Evolutionary conservation across 2,888 invertebrate species (phyloP).

Genomic region (Sarcophaga variegata): DNA sequence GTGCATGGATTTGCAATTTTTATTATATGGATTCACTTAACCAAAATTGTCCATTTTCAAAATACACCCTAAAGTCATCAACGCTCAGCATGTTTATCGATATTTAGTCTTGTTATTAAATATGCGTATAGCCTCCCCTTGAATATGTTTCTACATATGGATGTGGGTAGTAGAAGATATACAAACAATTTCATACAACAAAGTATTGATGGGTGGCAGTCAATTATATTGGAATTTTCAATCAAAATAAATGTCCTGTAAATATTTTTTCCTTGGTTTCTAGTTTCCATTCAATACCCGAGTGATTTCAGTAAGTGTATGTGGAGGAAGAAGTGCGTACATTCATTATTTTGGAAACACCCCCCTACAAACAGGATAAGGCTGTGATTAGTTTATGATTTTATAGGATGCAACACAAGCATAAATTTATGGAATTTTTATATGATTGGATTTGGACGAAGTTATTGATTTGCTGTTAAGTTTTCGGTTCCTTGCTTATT

Average conservation of each 20-base stretch:
- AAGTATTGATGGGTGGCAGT: slow-evolving; percentile 66
- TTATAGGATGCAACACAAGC: too few relatives aligned
- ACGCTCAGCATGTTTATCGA: slow-evolving; percentile 26
- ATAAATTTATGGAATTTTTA: too few relatives aligned
- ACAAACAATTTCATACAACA: slow-evolving; percentile 19
- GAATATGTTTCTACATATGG: too few relatives aligned
- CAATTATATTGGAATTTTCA: slow-evolving; percentile 71
- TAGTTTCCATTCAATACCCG: slow-evolving; percentile 34
- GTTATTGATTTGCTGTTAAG: too few relatives aligned
- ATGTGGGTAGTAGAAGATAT: neutral
- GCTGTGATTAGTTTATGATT: too few relatives aligned
- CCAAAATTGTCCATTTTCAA: slow-evolving; percentile 46
- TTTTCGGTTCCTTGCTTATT: neutral
- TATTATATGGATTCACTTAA: slow-evolving; percentile 28
- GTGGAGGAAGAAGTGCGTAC: slow-evolving; percentile 1
- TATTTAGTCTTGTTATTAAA: slow-evolving; percentile 33
- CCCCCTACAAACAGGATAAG: neutral
- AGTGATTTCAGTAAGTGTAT: slow-evolving; percentile 47
- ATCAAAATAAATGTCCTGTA: slow-evolving; percentile 71
- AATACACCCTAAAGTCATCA: slow-evolving; percentile 57
- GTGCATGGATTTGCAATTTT: slow-evolving; percentile 47
- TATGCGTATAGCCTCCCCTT: neutral
- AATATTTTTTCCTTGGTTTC: slow-evolving; percentile 59
- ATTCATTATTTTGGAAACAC: slow-evolving; percentile 1
- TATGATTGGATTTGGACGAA: too few relatives aligned